Evolutionary conservation across 2,113 vertebrate species (phyloP), one percentile per base, ranked within the genome.

Genomic region (Sciurus niger): DNA sequence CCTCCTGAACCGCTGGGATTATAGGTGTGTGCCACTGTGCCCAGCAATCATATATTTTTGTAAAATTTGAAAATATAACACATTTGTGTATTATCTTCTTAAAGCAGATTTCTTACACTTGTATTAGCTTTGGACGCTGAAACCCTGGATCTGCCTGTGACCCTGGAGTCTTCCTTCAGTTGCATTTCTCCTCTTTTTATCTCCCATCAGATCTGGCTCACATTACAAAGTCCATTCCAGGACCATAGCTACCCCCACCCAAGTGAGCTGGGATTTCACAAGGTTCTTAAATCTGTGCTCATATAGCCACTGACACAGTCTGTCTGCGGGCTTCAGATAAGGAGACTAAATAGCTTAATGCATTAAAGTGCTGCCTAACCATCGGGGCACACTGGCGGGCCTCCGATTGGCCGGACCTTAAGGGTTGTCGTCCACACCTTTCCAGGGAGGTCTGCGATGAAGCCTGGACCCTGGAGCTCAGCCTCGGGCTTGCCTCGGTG

Each of bases 301-400:
- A 37, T 84, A 58, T 17, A 94, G 68, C 77, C 70, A 28, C 20
- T 12, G 95, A 96, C 84, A 95, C 48, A 73, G 96, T 73, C 95
- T 89, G 90, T 63, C 96, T 97, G 95, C 32, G 87, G 89, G 24
- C 89, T 98, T 95, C 96, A 97, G 98, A 98, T 96, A 97, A 98
- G 37, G 78, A 37, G 86, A 53, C 74, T 96, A 96, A 96, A 89
- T 96, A 97, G 97, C 90, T 98, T 96, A 97, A 94, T 97, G 97
- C 93, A 96, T 97, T 97, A 96, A 93, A 97, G 93, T 37, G 92
- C 60, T 24, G 0, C 73, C n/a, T 77, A 7, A 68, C 68, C 24
- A 22, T 22, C 40, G 12, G 30, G 60, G 14, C 43, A 24, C 55
- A 28, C 48, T 48, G 68, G 51, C 1, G 2, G 51, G 22, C 24